Evolutionary conservation across 2,113 vertebrate genomes (phyloP).

Genomic region (Burhinus bistriatus): DNA sequence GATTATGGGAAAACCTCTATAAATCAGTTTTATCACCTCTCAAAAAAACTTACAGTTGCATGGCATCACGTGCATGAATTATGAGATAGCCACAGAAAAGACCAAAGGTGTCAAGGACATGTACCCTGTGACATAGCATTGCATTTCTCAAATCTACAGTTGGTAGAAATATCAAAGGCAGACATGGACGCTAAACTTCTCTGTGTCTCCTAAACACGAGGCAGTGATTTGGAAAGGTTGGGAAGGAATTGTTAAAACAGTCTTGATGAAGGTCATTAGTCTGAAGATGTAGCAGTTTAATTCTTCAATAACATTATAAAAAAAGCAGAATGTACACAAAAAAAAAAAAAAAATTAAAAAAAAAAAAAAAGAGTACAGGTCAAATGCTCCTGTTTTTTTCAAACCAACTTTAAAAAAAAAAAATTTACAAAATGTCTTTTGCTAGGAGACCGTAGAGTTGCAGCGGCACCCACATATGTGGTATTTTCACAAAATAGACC

Average conservation of each 20-base stretch:
- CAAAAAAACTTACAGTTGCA: constrained; percentile 59
- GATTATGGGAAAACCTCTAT: constrained; percentile 65
- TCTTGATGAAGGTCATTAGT: neutral
- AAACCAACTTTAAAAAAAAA: neutral
- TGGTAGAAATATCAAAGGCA: constrained; percentile 6
- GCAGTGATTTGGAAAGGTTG: neutral
- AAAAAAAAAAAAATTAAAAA: neutral
- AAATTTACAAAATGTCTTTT: neutral
- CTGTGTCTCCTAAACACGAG: neutral
- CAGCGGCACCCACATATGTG: neutral
- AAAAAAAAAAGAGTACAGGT: neutral
- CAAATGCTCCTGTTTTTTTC: neutral
- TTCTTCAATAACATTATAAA: neutral
- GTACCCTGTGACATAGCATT: neutral
- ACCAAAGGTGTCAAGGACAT: constrained; percentile 61
- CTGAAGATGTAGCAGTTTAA: neutral
- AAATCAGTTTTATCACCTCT: constrained; percentile 65
- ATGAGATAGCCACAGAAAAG: constrained; percentile 55
- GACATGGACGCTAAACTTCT: neutral
- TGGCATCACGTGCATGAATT: constrained; percentile 63
- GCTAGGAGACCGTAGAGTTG: neutral
- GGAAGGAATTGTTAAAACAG: neutral
- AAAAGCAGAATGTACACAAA: neutral
- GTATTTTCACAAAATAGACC: neutral
- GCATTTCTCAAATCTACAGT: constrained; percentile 13